Conservation (phyloP, 2,113 vertebrate genomes). For the Oreochromis niloticus region DNA sequence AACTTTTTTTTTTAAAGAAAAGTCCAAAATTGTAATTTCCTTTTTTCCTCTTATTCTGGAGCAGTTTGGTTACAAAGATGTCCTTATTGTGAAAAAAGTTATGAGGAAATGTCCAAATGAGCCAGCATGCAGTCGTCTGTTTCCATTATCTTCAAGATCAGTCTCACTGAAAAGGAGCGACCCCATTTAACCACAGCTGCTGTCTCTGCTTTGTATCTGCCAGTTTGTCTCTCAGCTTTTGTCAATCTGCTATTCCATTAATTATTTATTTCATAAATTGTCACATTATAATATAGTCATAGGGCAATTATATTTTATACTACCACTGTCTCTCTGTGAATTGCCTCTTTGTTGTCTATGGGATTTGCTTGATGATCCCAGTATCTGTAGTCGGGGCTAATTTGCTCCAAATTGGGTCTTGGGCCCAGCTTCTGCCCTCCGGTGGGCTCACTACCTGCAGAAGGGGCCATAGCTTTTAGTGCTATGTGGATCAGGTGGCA, state of each 20-base stretch:
- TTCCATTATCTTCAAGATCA: constrained; percentile 28
- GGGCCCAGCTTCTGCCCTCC: neutral
- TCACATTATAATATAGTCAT: neutral
- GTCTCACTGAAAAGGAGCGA: neutral
- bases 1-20: neutral
- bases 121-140: neutral
- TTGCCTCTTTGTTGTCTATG: neutral
- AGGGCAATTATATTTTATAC: neutral
- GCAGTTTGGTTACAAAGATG: neutral
- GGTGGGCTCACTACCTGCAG: neutral
- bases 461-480: neutral
- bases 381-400: neutral
- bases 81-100: neutral
- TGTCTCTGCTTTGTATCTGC: neutral
- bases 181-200: neutral
- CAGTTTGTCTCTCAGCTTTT: neutral
- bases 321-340: neutral
- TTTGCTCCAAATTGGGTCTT: neutral
- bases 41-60: neutral
- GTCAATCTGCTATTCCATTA: neutral
- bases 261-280: neutral
- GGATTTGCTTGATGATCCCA: neutral
- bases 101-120: constrained; percentile 4
- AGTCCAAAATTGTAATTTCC: neutral
- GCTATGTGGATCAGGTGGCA: neutral